A percentile compares a stretch with the other conserved stretches of the same genome.
Evolutionary conservation across 1,140 invertebrate genomes (phyloP).

Genomic region (Popillia japonica): DNA sequence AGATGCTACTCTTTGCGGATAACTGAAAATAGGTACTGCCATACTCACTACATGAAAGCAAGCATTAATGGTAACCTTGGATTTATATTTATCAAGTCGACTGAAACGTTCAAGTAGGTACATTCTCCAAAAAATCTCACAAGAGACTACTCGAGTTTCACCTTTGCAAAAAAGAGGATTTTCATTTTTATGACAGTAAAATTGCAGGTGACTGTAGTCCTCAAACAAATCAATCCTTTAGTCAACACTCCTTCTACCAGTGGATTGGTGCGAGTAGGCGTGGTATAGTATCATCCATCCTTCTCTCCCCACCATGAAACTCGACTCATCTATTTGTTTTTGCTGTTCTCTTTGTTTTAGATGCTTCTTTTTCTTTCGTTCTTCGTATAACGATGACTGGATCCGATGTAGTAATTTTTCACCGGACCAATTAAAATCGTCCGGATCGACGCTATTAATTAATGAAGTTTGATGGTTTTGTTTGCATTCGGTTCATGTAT

Average conservation of each 20-base stretch:
- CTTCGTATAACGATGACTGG: slow-evolving; percentile 5
- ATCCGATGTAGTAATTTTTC: slow-evolving; percentile 16
- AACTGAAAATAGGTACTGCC: no score
- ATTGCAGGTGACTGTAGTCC: slow-evolving; percentile 19
- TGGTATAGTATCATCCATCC: slow-evolving; percentile 21
- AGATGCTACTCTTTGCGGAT: no score
- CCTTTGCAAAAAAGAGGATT: neutral
- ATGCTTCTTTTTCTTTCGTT: neutral
- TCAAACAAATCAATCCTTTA: slow-evolving; percentile 32
- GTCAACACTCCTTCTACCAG: slow-evolving; percentile 21
- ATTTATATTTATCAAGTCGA: no score
- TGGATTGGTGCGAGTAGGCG: slow-evolving; percentile 25
- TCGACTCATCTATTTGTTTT: slow-evolving; percentile 5
- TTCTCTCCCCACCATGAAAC: slow-evolving; percentile 3
- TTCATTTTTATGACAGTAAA: neutral
- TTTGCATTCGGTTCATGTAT: neutral
- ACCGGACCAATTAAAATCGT: slow-evolving; percentile 31
- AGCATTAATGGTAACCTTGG: no score
- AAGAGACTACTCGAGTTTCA: neutral
- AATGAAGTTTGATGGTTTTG: slow-evolving; percentile 32
- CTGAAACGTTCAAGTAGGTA: no score
- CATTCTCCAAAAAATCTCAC: no score
- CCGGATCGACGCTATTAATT: slow-evolving; percentile 28
- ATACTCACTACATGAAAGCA: no score
- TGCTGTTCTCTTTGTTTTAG: neutral